A percentile compares a stretch with the other conserved stretches of the same genome.
phyloP scores from a whole-genome alignment of 2,797 vertebrate genomes.

The Euphonia xanthogaster region DNA sequence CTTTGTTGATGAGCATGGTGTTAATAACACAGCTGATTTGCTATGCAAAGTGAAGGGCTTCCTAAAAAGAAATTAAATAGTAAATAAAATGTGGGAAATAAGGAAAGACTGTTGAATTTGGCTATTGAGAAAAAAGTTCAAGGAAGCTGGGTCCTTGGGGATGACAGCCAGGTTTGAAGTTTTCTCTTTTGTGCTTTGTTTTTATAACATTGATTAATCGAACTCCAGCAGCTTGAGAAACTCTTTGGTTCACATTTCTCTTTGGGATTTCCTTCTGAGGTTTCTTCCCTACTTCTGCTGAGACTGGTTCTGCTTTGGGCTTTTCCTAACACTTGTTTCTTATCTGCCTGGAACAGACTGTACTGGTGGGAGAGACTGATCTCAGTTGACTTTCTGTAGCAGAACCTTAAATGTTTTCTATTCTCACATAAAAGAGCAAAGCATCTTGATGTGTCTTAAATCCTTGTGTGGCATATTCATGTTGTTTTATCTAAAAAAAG shows the following conservation, averaged over 20 bases:
- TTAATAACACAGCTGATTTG: background rate
- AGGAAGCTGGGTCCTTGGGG: background rate
- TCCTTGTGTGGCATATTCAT: background rate
- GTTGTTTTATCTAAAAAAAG: background rate
- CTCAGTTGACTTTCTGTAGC: slow-evolving; percentile 16
- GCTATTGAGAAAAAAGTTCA: background rate
- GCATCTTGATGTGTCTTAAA: background rate
- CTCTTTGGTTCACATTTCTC: background rate
- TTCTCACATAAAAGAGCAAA: slow-evolving; percentile 30
- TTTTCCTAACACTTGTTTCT: background rate
- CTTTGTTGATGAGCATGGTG: background rate
- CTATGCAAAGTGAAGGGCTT: slow-evolving; percentile 19
- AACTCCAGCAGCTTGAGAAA: background rate
- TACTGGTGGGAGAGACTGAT: background rate
- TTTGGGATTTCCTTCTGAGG: background rate
- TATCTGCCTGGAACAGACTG: background rate
- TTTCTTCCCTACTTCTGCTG: background rate
- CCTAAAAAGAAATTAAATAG: background rate
- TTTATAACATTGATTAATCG: background rate
- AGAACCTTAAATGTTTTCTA: slow-evolving; percentile 36
- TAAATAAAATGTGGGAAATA: background rate
- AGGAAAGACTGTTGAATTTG: background rate
- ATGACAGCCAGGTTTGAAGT: background rate
- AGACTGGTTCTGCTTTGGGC: background rate
- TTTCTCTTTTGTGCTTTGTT: background rate